Evolutionary conservation across 2,113 vertebrate genomes (phyloP).

Genomic region (Scartelaos histophorus): DNA sequence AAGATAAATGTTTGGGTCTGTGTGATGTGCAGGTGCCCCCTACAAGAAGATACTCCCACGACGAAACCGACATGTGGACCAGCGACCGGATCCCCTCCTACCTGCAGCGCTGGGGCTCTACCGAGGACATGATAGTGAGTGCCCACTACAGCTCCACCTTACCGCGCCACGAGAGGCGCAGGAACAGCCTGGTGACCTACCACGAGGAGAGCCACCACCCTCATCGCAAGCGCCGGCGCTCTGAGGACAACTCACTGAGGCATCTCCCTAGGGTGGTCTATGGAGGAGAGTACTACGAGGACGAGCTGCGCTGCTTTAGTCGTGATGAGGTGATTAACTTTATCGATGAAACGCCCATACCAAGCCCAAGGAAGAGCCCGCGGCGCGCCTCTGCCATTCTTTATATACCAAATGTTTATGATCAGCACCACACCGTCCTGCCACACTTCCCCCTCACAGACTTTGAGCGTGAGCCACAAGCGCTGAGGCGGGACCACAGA

Average conservation of each 20-base stretch:
- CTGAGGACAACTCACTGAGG: conserved; percentile 81
- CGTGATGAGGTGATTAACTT: conserved; percentile 84
- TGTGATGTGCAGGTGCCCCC: conserved; percentile 85
- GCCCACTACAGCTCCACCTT: conserved; percentile 82
- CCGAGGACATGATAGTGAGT: conserved; percentile 82
- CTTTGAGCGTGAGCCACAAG: conserved; percentile 86
- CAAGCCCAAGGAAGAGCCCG: conserved; percentile 79
- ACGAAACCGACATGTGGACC: conserved; percentile 90
- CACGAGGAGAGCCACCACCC: conserved; percentile 78
- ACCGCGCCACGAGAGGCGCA: conserved; percentile 76
- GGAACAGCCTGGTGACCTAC: conserved; percentile 79
- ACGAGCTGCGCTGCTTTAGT: conserved; percentile 80
- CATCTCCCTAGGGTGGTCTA: conserved; percentile 67
- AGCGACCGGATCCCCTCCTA: conserved; percentile 82
- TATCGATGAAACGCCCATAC: conserved; percentile 81
- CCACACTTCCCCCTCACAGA: conserved; percentile 82
- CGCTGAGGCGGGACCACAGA: conserved; percentile 73
- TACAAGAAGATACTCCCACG: conserved; percentile 91
- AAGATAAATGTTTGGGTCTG: conserved; percentile 37
- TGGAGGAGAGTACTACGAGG: conserved; percentile 69
- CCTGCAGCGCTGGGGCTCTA: conserved; percentile 86
- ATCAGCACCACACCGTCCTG: conserved; percentile 62
- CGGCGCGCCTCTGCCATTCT: conserved; percentile 78
- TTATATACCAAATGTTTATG: conserved; percentile 75
- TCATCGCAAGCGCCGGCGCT: conserved; percentile 80